Percentiles rank a stretch among this genome's conserved stretches.
phyloP scores from a whole-genome alignment of 2,113 vertebrate genomes.

The Crotalus horridus region DNA sequence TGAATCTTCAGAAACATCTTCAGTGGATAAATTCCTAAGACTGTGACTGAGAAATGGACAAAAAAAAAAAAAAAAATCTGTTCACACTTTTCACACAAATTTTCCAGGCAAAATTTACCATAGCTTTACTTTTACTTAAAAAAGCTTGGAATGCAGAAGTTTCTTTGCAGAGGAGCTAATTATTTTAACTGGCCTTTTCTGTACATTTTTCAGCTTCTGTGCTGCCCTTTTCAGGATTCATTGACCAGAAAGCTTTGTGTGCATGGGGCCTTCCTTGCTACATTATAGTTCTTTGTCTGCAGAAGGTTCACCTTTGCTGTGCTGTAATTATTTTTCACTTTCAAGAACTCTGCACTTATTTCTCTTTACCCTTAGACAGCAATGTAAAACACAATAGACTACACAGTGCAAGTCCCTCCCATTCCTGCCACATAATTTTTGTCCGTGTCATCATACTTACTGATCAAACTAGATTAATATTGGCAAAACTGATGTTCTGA shows the following conservation, averaged over 20 bases:
- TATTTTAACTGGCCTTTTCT: not conserved
- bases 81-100: not conserved
- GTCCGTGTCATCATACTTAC: slow-evolving; percentile 26
- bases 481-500: slow-evolving; percentile 51
- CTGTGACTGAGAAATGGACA: not conserved
- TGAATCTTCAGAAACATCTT: not conserved
- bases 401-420: slow-evolving; percentile 34
- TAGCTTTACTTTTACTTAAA: not conserved
- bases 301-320: not conserved
- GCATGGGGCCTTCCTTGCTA: not conserved
- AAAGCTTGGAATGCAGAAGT: not conserved
- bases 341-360: not conserved
- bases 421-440: slow-evolving; percentile 30
- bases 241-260: not conserved
- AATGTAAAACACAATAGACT: slow-evolving; percentile 34
- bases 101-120: not conserved
- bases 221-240: not conserved
- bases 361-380: not conserved
- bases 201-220: not conserved
- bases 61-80: not conserved
- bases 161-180: not conserved
- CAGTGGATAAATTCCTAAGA: not conserved
- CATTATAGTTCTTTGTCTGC: not conserved
- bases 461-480: slow-evolving; percentile 54
- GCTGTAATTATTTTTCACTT: not conserved